Conservation (phyloP, 2,113 vertebrate genomes). For the Megaptera novaeangliae region DNA sequence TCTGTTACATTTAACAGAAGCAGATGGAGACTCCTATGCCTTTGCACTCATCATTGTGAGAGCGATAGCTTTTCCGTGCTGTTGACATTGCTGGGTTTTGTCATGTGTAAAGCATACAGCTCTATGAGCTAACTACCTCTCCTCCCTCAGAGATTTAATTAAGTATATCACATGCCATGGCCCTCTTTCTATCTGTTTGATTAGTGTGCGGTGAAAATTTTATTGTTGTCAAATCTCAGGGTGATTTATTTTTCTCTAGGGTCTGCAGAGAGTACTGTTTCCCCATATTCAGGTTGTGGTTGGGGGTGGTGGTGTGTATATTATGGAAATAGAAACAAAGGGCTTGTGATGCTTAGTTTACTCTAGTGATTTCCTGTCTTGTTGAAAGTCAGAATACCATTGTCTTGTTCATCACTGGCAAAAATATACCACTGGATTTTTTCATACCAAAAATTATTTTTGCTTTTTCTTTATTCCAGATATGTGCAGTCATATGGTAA, state of each 20-base stretch:
- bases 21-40: not conserved
- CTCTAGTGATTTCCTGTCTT: not conserved
- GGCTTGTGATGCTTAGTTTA: not conserved
- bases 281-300: not conserved
- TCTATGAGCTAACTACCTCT: not conserved
- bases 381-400: not conserved
- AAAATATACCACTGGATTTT: not conserved
- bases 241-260: conserved; percentile 46
- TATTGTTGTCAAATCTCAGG: conserved; percentile 28
- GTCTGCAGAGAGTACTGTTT: not conserved
- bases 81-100: not conserved
- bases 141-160: conserved; percentile 56
- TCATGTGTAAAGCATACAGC: conserved; percentile 15
- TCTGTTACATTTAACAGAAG: not conserved
- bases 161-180: conserved; percentile 50
- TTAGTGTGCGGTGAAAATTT: conserved; percentile 34
- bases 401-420: not conserved
- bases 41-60: not conserved
- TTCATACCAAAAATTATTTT: not conserved
- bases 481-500: not conserved
- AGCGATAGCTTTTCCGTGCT: not conserved
- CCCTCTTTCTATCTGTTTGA: conserved; percentile 40
- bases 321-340: conserved; percentile 6
- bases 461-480: not conserved
- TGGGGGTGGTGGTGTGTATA: not conserved